These are phyloP conservation scores for Chromis chromis DNA, from an alignment of 2,797 vertebrate genomes.

Conservation along the genomic window DNA sequence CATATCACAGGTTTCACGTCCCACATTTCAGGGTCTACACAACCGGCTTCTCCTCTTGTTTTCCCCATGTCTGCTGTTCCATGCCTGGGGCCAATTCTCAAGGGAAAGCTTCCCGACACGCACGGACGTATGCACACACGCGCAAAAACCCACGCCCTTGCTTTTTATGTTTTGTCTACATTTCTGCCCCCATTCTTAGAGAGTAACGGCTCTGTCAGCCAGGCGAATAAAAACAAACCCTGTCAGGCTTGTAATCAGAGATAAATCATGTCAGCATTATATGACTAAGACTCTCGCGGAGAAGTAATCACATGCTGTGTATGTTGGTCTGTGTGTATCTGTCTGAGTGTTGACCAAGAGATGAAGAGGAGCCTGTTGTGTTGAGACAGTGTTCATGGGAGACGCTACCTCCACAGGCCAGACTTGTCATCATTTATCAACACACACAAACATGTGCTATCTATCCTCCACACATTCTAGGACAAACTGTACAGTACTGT, in stretches of 20 bases:
- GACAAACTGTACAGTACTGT: conserved; percentile 33
- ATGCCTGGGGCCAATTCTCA: conserved; percentile 70
- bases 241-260: conserved; percentile 56
- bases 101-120: conserved; percentile 57
- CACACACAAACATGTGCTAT: conserved; percentile 17
- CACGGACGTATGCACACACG: conserved; percentile 19
- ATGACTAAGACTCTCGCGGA: conserved; percentile 31
- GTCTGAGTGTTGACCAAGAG: conserved; percentile 25
- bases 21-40: conserved; percentile 40
- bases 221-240: conserved; percentile 58
- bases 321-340: conserved; percentile 2
- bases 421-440: conserved; percentile 35
- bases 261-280: conserved; percentile 61
- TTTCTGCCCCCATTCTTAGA: conserved; percentile 54
- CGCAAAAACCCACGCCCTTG: conserved; percentile 49
- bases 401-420: conserved; percentile 19
- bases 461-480: background rate
- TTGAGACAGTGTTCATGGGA: conserved; percentile 16
- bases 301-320: conserved; percentile 23
- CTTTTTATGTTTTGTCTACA: conserved; percentile 72
- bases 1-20: conserved; percentile 41
- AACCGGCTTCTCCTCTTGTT: conserved; percentile 53
- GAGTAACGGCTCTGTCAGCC: conserved; percentile 53
- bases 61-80: conserved; percentile 56
- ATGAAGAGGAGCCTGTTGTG: background rate